Conservation (phyloP, 2,888 invertebrate genomes). For the Hemistola chrysoprasaria region DNA sequence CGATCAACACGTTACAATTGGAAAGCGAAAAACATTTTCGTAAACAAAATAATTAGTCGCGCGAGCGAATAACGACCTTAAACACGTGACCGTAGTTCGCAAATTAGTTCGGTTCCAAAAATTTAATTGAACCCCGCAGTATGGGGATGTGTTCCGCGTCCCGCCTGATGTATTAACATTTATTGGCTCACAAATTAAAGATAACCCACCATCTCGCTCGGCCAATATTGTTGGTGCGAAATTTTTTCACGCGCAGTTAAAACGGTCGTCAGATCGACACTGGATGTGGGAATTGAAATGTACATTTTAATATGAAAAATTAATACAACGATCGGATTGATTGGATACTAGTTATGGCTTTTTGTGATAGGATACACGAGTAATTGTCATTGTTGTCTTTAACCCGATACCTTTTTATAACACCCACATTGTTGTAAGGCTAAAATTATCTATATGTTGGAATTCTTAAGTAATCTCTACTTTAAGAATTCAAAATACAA, state of each 20-base stretch:
- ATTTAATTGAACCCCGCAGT: conserved; percentile 65
- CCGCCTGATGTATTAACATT: conserved; percentile 77
- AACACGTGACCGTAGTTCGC: conserved; percentile 63
- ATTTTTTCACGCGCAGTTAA: conserved; percentile 33
- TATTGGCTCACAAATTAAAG: conserved; percentile 80
- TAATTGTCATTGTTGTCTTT: too few species aligned
- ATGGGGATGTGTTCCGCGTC: conserved; percentile 37
- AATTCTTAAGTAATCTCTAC: too few species aligned
- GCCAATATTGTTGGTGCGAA: conserved; percentile 47
- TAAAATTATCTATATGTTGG: too few species aligned
- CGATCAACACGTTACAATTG: conserved; percentile 70
- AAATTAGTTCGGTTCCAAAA: conserved; percentile 74
- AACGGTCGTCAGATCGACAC: conserved; percentile 35
- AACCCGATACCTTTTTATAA: too few species aligned
- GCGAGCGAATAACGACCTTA: conserved; percentile 56
- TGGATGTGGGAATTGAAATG: conserved; percentile 27
- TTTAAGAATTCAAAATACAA: too few species aligned
- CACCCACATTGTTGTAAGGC: too few species aligned
- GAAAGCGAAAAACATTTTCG: conserved; percentile 69
- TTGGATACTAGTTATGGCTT: conserved; percentile 11
- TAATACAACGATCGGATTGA: conserved; percentile 20
- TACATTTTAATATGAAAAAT: conserved; percentile 26
- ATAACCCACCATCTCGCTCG: conserved; percentile 54
- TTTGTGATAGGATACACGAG: conserved; percentile 2
- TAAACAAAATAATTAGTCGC: conserved; percentile 67